Conservation (phyloP, 2,113 vertebrate species). For the Sapayoa aenigma region DNA sequence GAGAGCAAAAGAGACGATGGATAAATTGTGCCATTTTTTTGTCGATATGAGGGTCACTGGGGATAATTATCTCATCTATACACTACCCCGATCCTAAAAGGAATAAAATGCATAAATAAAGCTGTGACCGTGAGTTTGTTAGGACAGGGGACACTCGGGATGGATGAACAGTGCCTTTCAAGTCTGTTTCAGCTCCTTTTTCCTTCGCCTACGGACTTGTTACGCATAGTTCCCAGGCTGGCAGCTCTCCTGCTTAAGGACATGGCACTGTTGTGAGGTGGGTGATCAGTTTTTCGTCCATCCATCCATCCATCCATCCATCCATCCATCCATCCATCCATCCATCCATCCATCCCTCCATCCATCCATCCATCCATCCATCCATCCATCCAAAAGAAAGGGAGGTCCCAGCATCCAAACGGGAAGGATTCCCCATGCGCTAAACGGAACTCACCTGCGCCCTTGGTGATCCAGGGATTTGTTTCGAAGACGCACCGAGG, state of each 20-base stretch:
- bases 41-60: background rate
- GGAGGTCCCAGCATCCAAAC: background rate
- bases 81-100: background rate
- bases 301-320: too few species aligned
- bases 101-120: background rate
- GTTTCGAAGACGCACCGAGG: background rate
- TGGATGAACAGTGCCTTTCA: background rate
- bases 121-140: background rate
- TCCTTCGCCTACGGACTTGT: background rate
- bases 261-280: accelerated
- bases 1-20: accelerated
- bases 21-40: background rate
- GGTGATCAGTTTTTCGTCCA: background rate
- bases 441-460: background rate
- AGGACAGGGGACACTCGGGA: background rate
- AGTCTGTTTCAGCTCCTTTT: background rate
- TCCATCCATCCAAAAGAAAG: background rate
- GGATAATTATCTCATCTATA: background rate
- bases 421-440: background rate
- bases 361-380: too few species aligned
- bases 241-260: background rate
- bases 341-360: too few species aligned
- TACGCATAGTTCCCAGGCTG: background rate
- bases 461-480: background rate
- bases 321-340: too few species aligned